phyloP scores from a whole-genome alignment of 1,140 invertebrate species.

The Leptinotarsa undecemlineata region DNA sequence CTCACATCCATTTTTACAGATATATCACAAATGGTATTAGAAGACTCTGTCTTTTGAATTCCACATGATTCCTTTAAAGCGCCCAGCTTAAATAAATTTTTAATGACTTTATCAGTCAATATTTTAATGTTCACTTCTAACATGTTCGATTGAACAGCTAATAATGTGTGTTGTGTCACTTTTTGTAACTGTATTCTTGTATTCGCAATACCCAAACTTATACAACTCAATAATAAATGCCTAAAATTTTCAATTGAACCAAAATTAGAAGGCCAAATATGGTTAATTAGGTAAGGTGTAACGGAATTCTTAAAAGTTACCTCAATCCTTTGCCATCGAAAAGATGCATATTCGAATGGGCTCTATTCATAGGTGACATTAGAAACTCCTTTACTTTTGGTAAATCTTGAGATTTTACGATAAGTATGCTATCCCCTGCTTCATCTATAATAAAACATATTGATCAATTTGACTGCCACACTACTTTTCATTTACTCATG shows the following conservation, averaged over 20 bases:
- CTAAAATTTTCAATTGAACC: slow-evolving; percentile 46
- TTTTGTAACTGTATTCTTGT: slow-evolving; percentile 61
- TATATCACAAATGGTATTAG: slow-evolving; percentile 32
- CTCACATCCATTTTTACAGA: slow-evolving; percentile 39
- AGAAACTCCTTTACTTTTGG: slow-evolving; percentile 63
- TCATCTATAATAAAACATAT: slow-evolving; percentile 53
- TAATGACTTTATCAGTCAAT: slow-evolving; percentile 63
- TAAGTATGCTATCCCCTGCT: slow-evolving; percentile 80
- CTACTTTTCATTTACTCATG: too few species aligned
- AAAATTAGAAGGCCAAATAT: neutral
- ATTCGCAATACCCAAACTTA: slow-evolving; percentile 66
- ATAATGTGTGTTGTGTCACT: slow-evolving; percentile 63
- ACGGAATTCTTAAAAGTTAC: slow-evolving; percentile 34
- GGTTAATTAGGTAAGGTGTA: neutral
- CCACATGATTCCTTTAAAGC: slow-evolving; percentile 56
- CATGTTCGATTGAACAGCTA: slow-evolving; percentile 65
- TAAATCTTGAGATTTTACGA: slow-evolving; percentile 62
- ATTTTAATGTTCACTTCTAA: slow-evolving; percentile 62
- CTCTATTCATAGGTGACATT: slow-evolving; percentile 70
- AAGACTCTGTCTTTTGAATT: slow-evolving; percentile 21
- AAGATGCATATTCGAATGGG: slow-evolving; percentile 66
- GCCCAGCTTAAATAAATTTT: slow-evolving; percentile 62
- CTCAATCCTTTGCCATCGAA: slow-evolving; percentile 59
- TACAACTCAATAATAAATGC: slow-evolving; percentile 69
- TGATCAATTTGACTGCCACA: too few species aligned